These are phyloP conservation scores for Mycteria americana DNA, from an alignment of 2,797 vertebrate species.

Conservation along the genomic window DNA sequence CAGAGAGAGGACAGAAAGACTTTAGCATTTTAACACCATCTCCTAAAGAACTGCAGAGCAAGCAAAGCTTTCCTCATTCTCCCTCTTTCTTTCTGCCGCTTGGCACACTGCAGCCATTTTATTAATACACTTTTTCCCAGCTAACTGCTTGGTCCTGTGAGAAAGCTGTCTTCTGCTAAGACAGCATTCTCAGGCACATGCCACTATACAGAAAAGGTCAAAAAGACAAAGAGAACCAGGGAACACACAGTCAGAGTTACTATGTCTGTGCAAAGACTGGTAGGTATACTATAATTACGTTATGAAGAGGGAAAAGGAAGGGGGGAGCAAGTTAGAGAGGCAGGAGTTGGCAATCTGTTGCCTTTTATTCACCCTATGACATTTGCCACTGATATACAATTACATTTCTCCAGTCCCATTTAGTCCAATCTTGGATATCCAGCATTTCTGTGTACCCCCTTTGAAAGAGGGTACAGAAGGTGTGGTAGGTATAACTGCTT, in stretches of 20 bases:
- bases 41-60: neutral
- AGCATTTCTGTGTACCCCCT: neutral
- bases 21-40: neutral
- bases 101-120: neutral
- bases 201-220: neutral
- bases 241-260: neutral
- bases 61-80: neutral
- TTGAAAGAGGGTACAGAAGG: neutral
- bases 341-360: neutral
- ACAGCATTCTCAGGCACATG: neutral
- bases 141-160: neutral
- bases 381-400: neutral
- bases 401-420: neutral
- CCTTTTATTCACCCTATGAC: neutral
- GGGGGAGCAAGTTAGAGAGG: neutral
- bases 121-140: neutral
- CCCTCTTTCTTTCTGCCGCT: neutral
- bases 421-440: neutral
- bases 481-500: neutral
- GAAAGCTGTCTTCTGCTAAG: neutral
- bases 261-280: neutral
- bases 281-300: neutral
- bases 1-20: neutral
- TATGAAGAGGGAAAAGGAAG: neutral
- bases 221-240: neutral